Percentiles rank a stretch among this genome's conserved stretches.
phyloP scores from a whole-genome alignment of 2,888 invertebrate species.

The Leptinotarsa haldemani region DNA sequence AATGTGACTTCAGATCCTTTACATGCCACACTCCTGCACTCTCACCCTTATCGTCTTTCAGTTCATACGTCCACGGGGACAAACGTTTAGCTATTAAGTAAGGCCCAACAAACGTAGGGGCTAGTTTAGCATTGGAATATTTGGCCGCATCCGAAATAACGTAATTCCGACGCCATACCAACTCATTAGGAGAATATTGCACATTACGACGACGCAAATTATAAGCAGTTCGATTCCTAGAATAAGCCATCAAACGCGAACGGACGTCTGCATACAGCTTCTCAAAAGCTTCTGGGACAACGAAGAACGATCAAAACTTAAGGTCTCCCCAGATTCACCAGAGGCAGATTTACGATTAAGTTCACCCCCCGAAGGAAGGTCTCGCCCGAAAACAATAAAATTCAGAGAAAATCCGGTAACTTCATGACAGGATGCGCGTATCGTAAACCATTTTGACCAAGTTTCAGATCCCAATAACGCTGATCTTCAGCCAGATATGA shows the following conservation, averaged over 20 bases:
- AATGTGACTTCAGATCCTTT: not conserved
- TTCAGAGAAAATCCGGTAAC: slow-evolving; percentile 38
- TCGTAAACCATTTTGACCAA: slow-evolving; percentile 42
- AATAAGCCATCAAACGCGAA: slow-evolving; percentile 9
- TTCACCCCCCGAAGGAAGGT: slow-evolving; percentile 34
- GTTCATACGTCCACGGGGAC: not conserved
- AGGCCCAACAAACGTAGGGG: slow-evolving; percentile 26
- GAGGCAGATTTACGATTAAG: slow-evolving; percentile 10
- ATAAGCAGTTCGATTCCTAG: slow-evolving; percentile 29
- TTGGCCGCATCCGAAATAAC: slow-evolving; percentile 44
- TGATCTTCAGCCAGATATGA: slow-evolving; percentile 51
- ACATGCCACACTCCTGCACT: not conserved
- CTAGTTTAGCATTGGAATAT: slow-evolving; percentile 46
- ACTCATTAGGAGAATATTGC: slow-evolving; percentile 13
- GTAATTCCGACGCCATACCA: slow-evolving; percentile 27
- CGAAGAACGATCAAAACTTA: not conserved
- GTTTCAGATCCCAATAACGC: slow-evolving; percentile 42
- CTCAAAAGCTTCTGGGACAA: not conserved
- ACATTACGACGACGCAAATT: slow-evolving; percentile 25
- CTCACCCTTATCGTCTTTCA: not conserved
- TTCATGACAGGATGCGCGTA: slow-evolving; percentile 44
- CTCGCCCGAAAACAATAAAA: slow-evolving; percentile 43
- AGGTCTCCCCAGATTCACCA: not conserved
- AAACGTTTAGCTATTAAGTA: not conserved
- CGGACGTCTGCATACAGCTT: slow-evolving; percentile 11